phyloP scores from a whole-genome alignment of 37 sponge, comb jelly and placozoan species.

The Chondrosia reniformis region DNA sequence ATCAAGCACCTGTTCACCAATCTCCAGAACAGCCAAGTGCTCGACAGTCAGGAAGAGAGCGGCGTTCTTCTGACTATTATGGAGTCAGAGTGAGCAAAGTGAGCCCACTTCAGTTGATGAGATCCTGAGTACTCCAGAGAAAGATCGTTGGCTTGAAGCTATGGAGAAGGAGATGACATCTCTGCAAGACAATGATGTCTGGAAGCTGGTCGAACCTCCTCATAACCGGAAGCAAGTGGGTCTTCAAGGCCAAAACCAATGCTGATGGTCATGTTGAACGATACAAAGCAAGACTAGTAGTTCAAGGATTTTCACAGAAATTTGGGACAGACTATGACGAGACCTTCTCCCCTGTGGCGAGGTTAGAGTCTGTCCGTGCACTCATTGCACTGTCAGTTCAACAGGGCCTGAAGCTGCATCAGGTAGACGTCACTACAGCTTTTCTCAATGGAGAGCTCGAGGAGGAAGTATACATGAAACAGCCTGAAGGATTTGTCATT shows the following conservation, averaged over 20 bases:
- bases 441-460: conserved; percentile 48
- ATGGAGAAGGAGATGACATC: conserved; percentile 54
- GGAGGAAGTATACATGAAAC: conserved; percentile 63
- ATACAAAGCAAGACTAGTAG: conserved; percentile 46
- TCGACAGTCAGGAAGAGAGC: conserved; percentile 31
- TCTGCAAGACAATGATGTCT: conserved; percentile 46
- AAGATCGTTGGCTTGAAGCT: conserved; percentile 35
- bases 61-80: conserved; percentile 30
- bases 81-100: conserved; percentile 10
- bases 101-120: conserved; percentile 32
- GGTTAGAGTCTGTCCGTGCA: conserved; percentile 43
- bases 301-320: conserved; percentile 55
- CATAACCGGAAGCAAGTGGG: conserved; percentile 60
- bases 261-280: conserved; percentile 48
- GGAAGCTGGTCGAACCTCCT: conserved; percentile 53
- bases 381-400: conserved; percentile 52
- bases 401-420: conserved; percentile 54
- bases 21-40: conserved; percentile 7
- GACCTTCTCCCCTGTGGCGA: conserved; percentile 59
- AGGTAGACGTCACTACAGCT: conserved; percentile 55
- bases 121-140: conserved; percentile 29
- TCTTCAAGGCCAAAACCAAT: conserved; percentile 40
- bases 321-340: conserved; percentile 54
- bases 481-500: conserved; percentile 59
- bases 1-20: neutral